Evolutionary conservation across 1,140 invertebrate genomes (phyloP), one percentile per base, ranked within the genome.

Genomic region (Yoshiicerus persimilis): DNA sequence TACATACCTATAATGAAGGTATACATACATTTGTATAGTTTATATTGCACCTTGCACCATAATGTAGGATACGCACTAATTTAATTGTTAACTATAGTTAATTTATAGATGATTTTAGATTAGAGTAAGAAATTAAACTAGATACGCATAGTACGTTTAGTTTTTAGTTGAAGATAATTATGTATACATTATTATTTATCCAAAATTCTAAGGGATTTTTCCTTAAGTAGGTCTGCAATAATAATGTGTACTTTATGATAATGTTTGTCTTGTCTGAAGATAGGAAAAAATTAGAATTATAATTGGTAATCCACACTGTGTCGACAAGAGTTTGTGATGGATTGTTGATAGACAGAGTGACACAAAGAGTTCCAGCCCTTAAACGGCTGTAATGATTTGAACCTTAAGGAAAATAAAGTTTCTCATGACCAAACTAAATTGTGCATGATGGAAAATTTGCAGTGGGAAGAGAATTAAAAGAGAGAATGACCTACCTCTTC

Each of bases 321-420:
- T 10, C 25, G 25, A 70, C 2, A 30, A 70, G 30, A 30, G 13
- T 32, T 38, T 80, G 30, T 80, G 87, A 64, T 66, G 47, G 32
- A 36, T 38, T 66, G 64, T 23, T 87, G 36, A 32, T 70, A 80
- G 34, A 39, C 20, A 62, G 27, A 64, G 23, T 64, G 11, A 62
- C 41, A 66, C 4, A 87, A 41, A 87, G 70, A 75, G 86, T 62
- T 39, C 32, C 56, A 34, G 70, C 32, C 84, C 23, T 83, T 89
- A 91, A 36, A 91, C 90, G 86, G 89, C 89, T 56, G 75, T 83
- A 80, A 86, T 62, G 84, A 89, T 87, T 84, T 88, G 88, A 34
- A 89, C 89, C 88, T 89, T 90, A 70, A 80, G 75, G 36, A 85
- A 86, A 75, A 39, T 56, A 75, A 88, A 36, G 39, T 66, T 87